Base-by-base conservation (phyloP, 2,888 invertebrate species). In the Phengaris arion region DNA sequence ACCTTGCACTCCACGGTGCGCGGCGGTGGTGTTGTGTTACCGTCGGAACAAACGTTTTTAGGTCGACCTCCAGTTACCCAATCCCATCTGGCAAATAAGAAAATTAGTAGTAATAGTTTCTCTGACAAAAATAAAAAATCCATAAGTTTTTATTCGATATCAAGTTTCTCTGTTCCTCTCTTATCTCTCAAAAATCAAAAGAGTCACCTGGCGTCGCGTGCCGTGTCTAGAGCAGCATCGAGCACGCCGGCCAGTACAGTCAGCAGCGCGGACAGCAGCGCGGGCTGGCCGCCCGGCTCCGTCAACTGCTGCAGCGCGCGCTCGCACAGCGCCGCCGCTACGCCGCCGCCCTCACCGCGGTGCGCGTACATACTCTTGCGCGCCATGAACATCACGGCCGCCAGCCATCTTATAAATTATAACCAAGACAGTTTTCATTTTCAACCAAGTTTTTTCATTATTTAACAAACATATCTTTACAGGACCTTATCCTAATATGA, bases 301-400 rank as follows among this genome's bases (percentile, higher is more conserved):
- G 79, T 83, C 81, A 85, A 84, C 79, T 83, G 83, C 57, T 86
- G 81, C 77, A 94, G 83, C 64, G 93, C 89, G 68, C 95, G 93
- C 1, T 95, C 94, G 13, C 94, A 94, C 79, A 96, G 85, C 93
- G 95, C 82, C 94, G 80, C 96, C 92, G 81, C 94, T 94, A 81
- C 94, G 93, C 79, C 86, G 95, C 96, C 73, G 95, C 94, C 77
- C 95, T 95, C 6, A 92, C 92, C 74, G 81, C 79, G 78, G 89
- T 93, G 93, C 7, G 94, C 91, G 83, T 85, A 87, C 82, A 96
- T 92, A 78, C 96, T 97, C 85, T 97, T 97, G 82, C 98, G 96
- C 76, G 97, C 97, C 92, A 98, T 94, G 89, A 97, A 98, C 79
- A 97, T 96, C 79, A 98, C 91, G 77, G 98, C 92, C 80, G 98